Percentiles rank a stretch among this genome's conserved stretches.
Conservation (phyloP, 2,888 invertebrate genomes). For the Tineola bisselliella region DNA sequence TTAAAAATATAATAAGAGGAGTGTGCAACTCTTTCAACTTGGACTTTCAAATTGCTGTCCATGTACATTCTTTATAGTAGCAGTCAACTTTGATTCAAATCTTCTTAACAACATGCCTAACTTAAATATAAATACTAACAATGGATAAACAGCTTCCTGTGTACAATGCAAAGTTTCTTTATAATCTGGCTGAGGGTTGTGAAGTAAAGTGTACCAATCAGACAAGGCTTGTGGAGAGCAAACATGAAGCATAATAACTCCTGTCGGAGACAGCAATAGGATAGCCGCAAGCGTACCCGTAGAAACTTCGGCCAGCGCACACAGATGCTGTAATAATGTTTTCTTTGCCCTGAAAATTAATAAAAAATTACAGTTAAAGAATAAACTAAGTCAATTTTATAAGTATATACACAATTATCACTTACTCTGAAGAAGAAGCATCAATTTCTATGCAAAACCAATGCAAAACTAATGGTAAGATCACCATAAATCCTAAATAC, state of each 20-base stretch:
- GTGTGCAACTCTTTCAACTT: no score
- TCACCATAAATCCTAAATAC: conserved; percentile 92
- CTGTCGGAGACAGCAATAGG: conserved; percentile 83
- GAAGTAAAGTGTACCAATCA: conserved; percentile 96
- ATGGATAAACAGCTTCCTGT: conserved; percentile 96
- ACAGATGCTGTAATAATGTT: conserved; percentile 79
- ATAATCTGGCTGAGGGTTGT: conserved; percentile 95
- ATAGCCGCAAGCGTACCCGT: conserved; percentile 81
- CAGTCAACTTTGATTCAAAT: no score
- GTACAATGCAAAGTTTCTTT: conserved; percentile 90
- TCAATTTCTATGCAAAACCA: conserved; percentile 93
- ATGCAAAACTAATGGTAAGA: conserved; percentile 87
- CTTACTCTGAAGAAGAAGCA: conserved; percentile 75
- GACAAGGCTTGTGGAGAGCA: conserved; percentile 83
- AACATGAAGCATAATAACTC: conserved; percentile 77
- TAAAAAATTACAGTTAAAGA: no score
- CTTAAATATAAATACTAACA: conserved; percentile 73
- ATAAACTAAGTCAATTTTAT: no score
- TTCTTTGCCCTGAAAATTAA: conserved; percentile 73
- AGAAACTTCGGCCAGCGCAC: conserved; percentile 84
- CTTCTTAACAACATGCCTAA: neutral
- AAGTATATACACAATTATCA: conserved; percentile 14
- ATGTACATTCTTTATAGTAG: no score
- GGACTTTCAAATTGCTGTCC: no score
- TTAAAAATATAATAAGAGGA: neutral